phyloP scores from a whole-genome alignment of 2,113 vertebrate species.

The Ahaetulla prasina region DNA sequence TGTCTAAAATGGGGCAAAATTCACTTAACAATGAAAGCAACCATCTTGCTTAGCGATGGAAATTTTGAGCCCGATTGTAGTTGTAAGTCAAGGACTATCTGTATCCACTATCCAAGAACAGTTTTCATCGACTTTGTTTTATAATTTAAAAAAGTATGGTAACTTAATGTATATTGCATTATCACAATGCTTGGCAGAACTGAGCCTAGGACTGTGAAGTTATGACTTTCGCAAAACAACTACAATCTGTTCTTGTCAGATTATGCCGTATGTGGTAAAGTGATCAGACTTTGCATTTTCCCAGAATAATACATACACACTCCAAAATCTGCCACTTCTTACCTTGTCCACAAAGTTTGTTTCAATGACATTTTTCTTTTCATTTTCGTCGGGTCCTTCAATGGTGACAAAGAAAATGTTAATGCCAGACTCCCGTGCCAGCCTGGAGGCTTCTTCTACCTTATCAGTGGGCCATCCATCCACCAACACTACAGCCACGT shows the following conservation, averaged over 20 bases:
- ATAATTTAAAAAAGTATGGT: not conserved
- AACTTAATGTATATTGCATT: not conserved
- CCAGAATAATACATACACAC: not conserved
- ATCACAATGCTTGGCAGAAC: not conserved
- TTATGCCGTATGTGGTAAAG: not conserved
- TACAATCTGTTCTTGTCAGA: not conserved
- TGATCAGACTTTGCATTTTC: not conserved
- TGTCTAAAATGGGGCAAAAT: no score
- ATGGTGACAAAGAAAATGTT: constrained; percentile 98
- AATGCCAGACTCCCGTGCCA: constrained; percentile 93
- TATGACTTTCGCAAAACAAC: not conserved
- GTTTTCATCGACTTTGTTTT: not conserved
- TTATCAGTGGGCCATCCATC: constrained; percentile 95
- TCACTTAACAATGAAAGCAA: no score
- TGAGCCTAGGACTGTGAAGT: not conserved
- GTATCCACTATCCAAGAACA: not conserved
- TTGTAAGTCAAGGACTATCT: not conserved
- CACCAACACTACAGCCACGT: constrained; percentile 89
- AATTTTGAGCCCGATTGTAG: not conserved
- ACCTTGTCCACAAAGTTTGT: constrained; percentile 96
- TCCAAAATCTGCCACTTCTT: constrained; percentile 1
- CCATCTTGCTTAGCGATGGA: not conserved
- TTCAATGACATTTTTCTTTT: constrained; percentile 84
- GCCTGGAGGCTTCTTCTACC: constrained; percentile 88
- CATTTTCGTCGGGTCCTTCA: constrained; percentile 85